These are phyloP conservation scores for Penaeus monodon DNA, from an alignment of 2,888 invertebrate species.

Conservation along the genomic window DNA sequence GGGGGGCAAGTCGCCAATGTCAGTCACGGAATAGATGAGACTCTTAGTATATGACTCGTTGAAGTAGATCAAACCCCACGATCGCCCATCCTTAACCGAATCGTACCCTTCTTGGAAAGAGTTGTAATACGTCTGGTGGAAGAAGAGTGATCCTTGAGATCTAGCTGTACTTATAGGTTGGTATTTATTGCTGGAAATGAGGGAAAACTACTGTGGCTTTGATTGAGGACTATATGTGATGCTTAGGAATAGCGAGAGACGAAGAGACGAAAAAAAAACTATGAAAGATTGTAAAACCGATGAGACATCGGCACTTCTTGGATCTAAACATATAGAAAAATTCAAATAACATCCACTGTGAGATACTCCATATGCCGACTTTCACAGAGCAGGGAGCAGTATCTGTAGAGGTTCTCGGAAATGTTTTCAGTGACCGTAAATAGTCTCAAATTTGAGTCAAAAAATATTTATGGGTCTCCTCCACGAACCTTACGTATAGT, in stretches of 20 bases:
- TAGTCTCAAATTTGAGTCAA: not conserved
- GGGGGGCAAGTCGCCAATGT: constrained; percentile 30
- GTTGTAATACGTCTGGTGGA: constrained; percentile 45
- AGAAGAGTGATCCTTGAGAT: not conserved
- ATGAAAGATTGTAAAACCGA: too few relatives aligned
- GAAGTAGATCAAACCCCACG: constrained; percentile 70
- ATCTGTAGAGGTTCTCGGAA: too few relatives aligned
- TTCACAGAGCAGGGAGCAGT: too few relatives aligned
- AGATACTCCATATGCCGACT: not conserved
- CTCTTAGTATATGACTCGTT: constrained; percentile 68
- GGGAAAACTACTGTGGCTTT: too few relatives aligned
- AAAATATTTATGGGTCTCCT: not conserved
- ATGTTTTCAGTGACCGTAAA: not conserved
- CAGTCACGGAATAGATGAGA: constrained; percentile 48
- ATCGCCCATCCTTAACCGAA: constrained; percentile 67
- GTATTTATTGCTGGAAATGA: too few relatives aligned
- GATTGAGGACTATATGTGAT: too few relatives aligned
- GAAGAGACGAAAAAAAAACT: too few relatives aligned
- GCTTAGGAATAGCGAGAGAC: too few relatives aligned
- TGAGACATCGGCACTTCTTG: not conserved
- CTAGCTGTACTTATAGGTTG: too few relatives aligned
- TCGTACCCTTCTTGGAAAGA: constrained; percentile 62
- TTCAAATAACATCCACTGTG: not conserved
- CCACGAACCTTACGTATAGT: constrained; percentile 35
- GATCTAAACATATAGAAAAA: not conserved